Conservation (phyloP, 1,140 invertebrate genomes). For the Ceratina japonica region DNA sequence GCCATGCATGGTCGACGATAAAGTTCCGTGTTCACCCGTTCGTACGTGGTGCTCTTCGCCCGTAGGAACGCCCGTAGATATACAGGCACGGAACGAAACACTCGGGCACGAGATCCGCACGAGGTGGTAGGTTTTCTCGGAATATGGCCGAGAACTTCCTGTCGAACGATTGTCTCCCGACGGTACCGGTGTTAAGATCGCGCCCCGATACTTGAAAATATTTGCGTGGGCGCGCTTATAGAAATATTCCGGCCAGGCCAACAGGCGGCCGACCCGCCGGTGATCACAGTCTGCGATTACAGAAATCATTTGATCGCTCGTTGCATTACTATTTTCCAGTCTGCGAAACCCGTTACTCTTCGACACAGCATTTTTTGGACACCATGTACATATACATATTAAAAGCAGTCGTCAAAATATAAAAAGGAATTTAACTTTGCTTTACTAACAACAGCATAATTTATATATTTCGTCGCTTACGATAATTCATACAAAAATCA, state of each 20-base stretch:
- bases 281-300: conserved; percentile 27
- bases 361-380: too few species aligned
- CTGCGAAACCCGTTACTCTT: too few species aligned
- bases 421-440: too few species aligned
- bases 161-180: conserved; percentile 34
- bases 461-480: too few species aligned
- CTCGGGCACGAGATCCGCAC: background rate
- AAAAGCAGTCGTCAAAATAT: too few species aligned
- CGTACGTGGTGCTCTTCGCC: background rate
- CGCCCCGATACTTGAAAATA: conserved; percentile 5
- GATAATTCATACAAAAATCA: too few species aligned
- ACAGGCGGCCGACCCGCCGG: background rate
- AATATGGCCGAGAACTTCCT: conserved; percentile 26
- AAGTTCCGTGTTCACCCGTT: conserved; percentile 36
- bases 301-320: background rate
- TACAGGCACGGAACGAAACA: conserved; percentile 31
- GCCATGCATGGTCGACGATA: conserved; percentile 18
- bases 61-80: conserved; percentile 33
- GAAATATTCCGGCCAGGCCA: conserved; percentile 13
- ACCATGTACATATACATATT: too few species aligned
- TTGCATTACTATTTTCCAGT: background rate
- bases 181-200: conserved; percentile 13
- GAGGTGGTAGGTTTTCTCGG: conserved; percentile 4
- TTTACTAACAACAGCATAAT: too few species aligned
- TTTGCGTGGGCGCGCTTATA: conserved; percentile 40